Evolutionary conservation across 1,140 invertebrate species (phyloP).

Genomic region (Brachionus angularis): DNA sequence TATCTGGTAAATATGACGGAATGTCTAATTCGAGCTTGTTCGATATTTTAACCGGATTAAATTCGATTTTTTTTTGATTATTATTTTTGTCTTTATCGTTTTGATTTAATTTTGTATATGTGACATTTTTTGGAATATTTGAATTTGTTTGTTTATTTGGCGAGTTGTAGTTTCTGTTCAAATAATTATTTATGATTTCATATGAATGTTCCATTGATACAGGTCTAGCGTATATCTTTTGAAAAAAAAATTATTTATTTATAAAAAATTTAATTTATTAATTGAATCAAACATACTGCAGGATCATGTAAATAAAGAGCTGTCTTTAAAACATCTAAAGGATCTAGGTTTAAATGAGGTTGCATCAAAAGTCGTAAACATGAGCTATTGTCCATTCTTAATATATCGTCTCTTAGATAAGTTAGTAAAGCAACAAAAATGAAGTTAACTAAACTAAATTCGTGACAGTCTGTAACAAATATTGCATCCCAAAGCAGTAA

Average conservation of each 20-base stretch:
- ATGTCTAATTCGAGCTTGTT: slow-evolving; percentile 14
- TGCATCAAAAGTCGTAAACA: slow-evolving; percentile 27
- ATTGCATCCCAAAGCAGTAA: slow-evolving; percentile 39
- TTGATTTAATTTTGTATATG: no score
- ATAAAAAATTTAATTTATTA: not conserved
- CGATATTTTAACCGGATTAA: slow-evolving; percentile 5
- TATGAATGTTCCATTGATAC: slow-evolving; percentile 28
- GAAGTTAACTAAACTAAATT: slow-evolving; percentile 32
- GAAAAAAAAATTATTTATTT: not conserved
- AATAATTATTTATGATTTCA: slow-evolving; percentile 15
- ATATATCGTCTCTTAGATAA: slow-evolving; percentile 26
- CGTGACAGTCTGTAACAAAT: slow-evolving; percentile 30
- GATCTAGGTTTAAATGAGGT: slow-evolving; percentile 23
- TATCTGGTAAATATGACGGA: not conserved
- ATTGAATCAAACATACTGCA: slow-evolving; percentile 5
- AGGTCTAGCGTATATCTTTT: slow-evolving; percentile 29
- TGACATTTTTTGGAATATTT: no score
- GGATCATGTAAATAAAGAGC: slow-evolving; percentile 39
- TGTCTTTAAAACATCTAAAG: slow-evolving; percentile 29
- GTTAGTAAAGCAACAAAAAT: slow-evolving; percentile 40
- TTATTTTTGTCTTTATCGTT: slow-evolving; percentile 11
- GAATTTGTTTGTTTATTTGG: not conserved
- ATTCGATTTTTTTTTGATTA: not conserved
- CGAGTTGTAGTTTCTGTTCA: not conserved
- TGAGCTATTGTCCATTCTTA: slow-evolving; percentile 31